These are phyloP conservation scores for Linnaemya tessellans DNA, from an alignment of 2,888 invertebrate species.

Conservation along the genomic window DNA sequence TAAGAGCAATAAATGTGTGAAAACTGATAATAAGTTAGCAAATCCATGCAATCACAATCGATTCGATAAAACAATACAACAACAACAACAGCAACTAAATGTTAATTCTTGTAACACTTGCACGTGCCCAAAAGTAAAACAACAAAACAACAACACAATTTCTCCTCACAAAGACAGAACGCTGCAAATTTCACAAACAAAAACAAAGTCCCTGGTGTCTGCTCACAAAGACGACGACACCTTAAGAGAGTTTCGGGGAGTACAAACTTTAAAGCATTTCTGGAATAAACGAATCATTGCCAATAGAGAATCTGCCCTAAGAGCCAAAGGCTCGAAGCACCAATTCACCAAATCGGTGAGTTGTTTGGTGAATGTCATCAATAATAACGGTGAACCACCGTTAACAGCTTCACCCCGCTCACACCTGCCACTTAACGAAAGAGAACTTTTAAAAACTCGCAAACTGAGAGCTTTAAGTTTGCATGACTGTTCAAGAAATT, in stretches of 20 bases:
- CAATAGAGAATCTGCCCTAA: conserved; percentile 73
- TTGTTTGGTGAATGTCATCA: conserved; percentile 78
- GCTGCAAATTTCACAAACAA: not conserved
- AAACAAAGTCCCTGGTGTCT: not conserved
- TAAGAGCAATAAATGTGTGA: conserved; percentile 58
- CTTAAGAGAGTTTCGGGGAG: conserved; percentile 80
- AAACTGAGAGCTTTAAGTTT: conserved; percentile 79
- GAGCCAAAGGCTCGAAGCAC: conserved; percentile 63
- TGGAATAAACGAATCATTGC: conserved; percentile 82
- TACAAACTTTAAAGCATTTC: conserved; percentile 81
- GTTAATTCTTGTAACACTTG: conserved; percentile 47
- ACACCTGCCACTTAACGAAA: not conserved
- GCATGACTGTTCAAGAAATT: conserved; percentile 77
- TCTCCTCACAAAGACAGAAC: conserved; percentile 70
- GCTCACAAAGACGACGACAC: conserved; percentile 62
- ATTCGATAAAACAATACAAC: conserved; percentile 19
- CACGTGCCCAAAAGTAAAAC: conserved; percentile 59
- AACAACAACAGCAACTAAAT: conserved; percentile 50
- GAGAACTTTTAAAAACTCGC: conserved; percentile 66
- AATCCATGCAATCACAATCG: conserved; percentile 16
- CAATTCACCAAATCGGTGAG: conserved; percentile 79
- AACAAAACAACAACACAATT: conserved; percentile 54
- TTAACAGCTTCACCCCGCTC: not conserved
- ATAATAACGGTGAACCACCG: conserved; percentile 73
- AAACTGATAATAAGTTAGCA: conserved; percentile 42